Percentiles rank a stretch among this genome's conserved stretches.
phyloP scores from a whole-genome alignment of 2,113 vertebrate genomes.

The Xiphophorus couchianus region DNA sequence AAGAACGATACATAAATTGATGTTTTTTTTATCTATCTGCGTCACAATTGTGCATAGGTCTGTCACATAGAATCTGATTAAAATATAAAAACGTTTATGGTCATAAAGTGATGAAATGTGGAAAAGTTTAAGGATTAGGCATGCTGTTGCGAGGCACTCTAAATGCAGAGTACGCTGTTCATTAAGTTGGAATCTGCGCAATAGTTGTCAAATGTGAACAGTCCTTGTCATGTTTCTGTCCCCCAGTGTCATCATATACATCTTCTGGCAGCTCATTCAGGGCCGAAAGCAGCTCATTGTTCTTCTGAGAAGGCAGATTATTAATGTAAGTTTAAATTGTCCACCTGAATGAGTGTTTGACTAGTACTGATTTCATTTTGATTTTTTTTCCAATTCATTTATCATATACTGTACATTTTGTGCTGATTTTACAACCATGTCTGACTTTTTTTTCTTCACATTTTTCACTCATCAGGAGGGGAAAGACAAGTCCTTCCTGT shows the following conservation, averaged over 20 bases:
- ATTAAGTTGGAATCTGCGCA: neutral
- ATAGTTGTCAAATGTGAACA: neutral
- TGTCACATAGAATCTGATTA: neutral
- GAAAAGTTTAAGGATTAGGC: neutral
- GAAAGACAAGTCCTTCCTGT: constrained; percentile 89
- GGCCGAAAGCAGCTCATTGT: constrained; percentile 84
- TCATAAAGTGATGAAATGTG: neutral
- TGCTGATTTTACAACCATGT: neutral
- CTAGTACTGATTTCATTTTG: neutral
- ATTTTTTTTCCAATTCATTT: neutral
- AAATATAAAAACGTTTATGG: too few species aligned
- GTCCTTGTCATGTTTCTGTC: neutral
- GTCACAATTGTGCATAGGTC: neutral
- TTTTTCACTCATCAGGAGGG: constrained; percentile 79
- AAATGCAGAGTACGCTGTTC: neutral
- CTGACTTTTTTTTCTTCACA: neutral
- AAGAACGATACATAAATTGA: too few species aligned
- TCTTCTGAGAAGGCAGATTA: constrained; percentile 83
- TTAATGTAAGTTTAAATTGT: constrained; percentile 84
- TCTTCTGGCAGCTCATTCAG: constrained; percentile 88
- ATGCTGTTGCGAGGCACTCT: neutral
- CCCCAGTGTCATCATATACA: constrained; percentile 84
- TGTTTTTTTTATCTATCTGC: too few species aligned
- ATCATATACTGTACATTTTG: neutral
- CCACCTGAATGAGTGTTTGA: too few species aligned